A percentile compares a stretch with the other conserved stretches of the same genome.
phyloP scores from a whole-genome alignment of 2,797 vertebrate genomes.

The Aulostomus chinensis region DNA sequence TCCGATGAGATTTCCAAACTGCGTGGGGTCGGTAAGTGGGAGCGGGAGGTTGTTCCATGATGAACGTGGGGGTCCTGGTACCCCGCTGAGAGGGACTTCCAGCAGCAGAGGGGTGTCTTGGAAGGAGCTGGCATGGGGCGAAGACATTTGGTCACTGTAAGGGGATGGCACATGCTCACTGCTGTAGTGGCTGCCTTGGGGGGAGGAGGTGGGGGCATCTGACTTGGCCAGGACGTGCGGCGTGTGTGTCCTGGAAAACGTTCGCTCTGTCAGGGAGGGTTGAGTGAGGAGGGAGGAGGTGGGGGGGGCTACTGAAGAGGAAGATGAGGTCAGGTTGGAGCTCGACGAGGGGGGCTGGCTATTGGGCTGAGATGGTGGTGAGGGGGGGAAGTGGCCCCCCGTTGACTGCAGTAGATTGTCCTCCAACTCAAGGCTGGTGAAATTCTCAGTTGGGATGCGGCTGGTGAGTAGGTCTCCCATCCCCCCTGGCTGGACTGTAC shows the following conservation, averaged over 20 bases:
- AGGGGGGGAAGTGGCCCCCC: slow-evolving; percentile 88
- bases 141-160: slow-evolving; percentile 95
- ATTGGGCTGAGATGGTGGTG: slow-evolving; percentile 85
- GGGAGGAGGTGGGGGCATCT: slow-evolving; percentile 87
- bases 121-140: slow-evolving; percentile 89
- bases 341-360: slow-evolving; percentile 76
- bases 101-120: slow-evolving; percentile 93
- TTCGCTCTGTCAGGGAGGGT: slow-evolving; percentile 88
- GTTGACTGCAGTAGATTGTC: slow-evolving; percentile 93
- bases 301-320: slow-evolving; percentile 62
- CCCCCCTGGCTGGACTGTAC: slow-evolving; percentile 84
- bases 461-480: slow-evolving; percentile 95
- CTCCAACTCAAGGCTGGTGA: slow-evolving; percentile 94
- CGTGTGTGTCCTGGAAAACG: slow-evolving; percentile 90
- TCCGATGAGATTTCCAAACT: slow-evolving; percentile 92
- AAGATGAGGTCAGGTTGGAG: slow-evolving; percentile 58
- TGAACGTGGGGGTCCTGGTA: slow-evolving; percentile 87
- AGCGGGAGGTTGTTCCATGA: slow-evolving; percentile 94
- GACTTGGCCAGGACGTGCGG: slow-evolving; percentile 91
- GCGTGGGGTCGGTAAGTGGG: slow-evolving; percentile 89
- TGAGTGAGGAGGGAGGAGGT: slow-evolving; percentile 82
- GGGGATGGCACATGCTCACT: slow-evolving; percentile 95
- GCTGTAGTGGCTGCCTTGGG: slow-evolving; percentile 94
- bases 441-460: slow-evolving; percentile 91
- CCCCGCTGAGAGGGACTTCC: slow-evolving; percentile 91